Conservation (phyloP, 2,797 vertebrate species). For the Oreortyx pictus region DNA sequence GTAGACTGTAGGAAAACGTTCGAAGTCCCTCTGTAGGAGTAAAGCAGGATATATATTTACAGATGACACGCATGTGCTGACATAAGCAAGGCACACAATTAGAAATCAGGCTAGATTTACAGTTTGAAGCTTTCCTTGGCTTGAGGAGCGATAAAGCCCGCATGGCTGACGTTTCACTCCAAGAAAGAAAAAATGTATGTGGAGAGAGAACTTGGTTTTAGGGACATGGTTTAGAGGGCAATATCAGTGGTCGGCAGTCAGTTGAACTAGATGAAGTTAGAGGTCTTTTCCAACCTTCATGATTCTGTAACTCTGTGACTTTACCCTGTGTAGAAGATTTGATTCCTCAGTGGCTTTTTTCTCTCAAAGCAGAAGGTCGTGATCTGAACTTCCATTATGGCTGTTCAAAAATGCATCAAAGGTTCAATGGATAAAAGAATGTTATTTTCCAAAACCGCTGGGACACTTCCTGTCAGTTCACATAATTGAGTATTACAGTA, state of each 20-base stretch:
- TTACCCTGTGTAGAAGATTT: constrained; percentile 38
- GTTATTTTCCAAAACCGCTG: constrained; percentile 78
- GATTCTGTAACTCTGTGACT: not conserved
- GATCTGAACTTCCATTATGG: constrained; percentile 69
- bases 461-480: constrained; percentile 83
- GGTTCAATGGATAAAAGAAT: constrained; percentile 67
- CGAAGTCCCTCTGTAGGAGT: not conserved
- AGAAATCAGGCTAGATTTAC: not conserved
- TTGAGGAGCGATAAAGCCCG: not conserved
- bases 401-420: constrained; percentile 73
- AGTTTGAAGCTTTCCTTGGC: not conserved
- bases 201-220: not conserved
- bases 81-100: constrained; percentile 3
- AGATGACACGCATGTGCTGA: not conserved
- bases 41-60: constrained; percentile 31
- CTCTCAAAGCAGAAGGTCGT: constrained; percentile 55
- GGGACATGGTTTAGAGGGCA: too few relatives aligned
- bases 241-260: too few relatives aligned
- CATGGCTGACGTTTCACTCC: not conserved
- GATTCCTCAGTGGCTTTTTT: constrained; percentile 44
- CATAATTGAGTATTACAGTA: constrained; percentile 84
- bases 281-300: too few relatives aligned
- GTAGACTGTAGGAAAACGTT: constrained; percentile 39
- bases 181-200: not conserved
- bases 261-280: too few relatives aligned